Evolutionary conservation across 2,888 invertebrate genomes (phyloP), one percentile per base, ranked within the genome.

Genomic region (Drosophila nigritarsus): DNA sequence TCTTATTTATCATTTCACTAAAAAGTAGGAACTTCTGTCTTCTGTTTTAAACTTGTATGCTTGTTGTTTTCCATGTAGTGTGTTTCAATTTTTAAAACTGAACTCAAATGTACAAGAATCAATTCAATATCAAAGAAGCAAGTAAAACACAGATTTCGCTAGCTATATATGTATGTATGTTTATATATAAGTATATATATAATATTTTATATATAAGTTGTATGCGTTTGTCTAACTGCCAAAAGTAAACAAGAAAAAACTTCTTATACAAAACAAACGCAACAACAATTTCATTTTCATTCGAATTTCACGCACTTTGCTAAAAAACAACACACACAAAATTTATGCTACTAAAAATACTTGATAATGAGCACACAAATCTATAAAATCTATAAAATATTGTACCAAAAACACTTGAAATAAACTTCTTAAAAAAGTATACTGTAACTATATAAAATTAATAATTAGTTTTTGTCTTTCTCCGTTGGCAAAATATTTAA

Each of bases 11-110:
- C 69, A 75, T 83, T 88, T 90, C 77, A 89, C 90, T 87, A 87
- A 89, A 87, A 90, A 89, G 80, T 87, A 90, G 90, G 87, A 87
- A 87, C 87, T 87, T 87, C 87, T 83, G 89, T 82, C 88, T 90
- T 83, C 80, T 88, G 71, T 69, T 58, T 60, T 65, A 65, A 83
- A 75, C 73, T 73, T 70, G 68, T 73, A 65, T 72, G 67, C 70
- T 81, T 60, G 54, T 75, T 76, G 32, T 49, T 65, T 60, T 64
- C 42, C n/a, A 27, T 64, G 54, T 68, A 56, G 73, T 80, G 67
- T 74, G 48, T 61, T 49, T 71, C 51, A 62, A 67, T 68, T 73
- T 69, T 56, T 8, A 18, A 64, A 80, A 69, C 69, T 79, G 49
- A 81, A 70, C 70, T 64, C 49, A 80, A 67, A 60, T 80, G 15